phyloP scores from a whole-genome alignment of 2,113 vertebrate genomes.

The Empidonax traillii region DNA sequence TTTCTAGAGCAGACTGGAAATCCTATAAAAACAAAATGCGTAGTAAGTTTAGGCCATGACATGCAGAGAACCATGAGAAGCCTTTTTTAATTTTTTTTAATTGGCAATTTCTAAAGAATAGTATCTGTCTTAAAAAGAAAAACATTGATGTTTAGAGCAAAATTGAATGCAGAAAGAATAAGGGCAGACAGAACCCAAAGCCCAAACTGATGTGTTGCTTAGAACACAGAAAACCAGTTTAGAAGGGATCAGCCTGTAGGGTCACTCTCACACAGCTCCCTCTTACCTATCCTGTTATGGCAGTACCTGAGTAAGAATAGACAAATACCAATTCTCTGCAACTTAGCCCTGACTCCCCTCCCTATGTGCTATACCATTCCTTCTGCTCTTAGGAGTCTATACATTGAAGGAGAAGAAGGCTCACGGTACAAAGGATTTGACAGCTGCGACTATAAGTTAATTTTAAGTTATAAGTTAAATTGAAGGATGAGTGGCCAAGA shows the following conservation, averaged over 20 bases:
- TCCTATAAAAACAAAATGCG: not conserved
- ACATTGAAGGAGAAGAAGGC: not conserved
- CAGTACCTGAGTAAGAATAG: not conserved
- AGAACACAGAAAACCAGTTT: not conserved
- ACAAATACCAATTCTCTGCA: not conserved
- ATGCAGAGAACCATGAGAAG: not conserved
- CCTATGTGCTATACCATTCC: not conserved
- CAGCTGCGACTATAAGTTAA: no score
- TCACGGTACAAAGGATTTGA: no score
- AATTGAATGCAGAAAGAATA: not conserved
- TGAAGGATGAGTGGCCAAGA: not conserved
- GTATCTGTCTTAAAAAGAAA: not conserved
- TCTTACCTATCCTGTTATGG: not conserved
- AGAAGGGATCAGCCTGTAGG: not conserved
- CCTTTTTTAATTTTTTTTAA: not conserved
- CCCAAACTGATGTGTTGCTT: accelerated
- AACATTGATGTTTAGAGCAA: not conserved
- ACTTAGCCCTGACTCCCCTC: not conserved
- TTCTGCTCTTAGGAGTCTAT: not conserved
- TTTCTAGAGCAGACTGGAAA: not conserved
- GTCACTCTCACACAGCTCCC: not conserved
- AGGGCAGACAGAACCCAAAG: not conserved
- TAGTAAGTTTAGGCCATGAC: not conserved
- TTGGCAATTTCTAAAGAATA: not conserved
- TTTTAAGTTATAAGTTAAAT: not conserved